phyloP scores from a whole-genome alignment of 2,797 vertebrate genomes.

The Linurgus olivaceus region DNA sequence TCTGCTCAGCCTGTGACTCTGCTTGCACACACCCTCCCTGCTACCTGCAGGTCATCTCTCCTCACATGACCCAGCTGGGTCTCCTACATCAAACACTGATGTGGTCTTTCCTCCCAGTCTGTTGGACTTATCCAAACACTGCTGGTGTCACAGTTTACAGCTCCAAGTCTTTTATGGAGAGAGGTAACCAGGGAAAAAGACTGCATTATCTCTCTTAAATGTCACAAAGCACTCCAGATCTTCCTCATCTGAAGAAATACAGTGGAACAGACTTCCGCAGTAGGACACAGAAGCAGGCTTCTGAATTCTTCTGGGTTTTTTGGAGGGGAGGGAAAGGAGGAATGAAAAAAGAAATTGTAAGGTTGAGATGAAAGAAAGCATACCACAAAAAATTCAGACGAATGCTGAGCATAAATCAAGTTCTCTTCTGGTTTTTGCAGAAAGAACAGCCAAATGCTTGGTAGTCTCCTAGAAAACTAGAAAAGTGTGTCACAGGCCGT shows the following conservation, averaged over 20 bases:
- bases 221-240: neutral
- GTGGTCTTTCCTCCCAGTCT: neutral
- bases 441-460: neutral
- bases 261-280: neutral
- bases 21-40: neutral
- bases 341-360: neutral
- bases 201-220: neutral
- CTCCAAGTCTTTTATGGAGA: neutral
- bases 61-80: neutral
- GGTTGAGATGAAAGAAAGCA: neutral
- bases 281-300: neutral
- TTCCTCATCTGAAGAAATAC: neutral
- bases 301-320: neutral
- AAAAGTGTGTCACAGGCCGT: neutral
- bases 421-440: neutral
- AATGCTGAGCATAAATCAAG: neutral
- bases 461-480: neutral
- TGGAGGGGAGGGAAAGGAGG: fast-evolving
- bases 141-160: neutral
- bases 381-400: neutral
- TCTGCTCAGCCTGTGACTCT: neutral
- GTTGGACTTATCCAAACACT: neutral
- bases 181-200: neutral
- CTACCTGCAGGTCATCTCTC: neutral
- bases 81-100: neutral